A percentile compares a stretch with the other conserved stretches of the same genome.
Conservation (phyloP, 2,797 vertebrate genomes). For the Oreochromis grahami region DNA sequence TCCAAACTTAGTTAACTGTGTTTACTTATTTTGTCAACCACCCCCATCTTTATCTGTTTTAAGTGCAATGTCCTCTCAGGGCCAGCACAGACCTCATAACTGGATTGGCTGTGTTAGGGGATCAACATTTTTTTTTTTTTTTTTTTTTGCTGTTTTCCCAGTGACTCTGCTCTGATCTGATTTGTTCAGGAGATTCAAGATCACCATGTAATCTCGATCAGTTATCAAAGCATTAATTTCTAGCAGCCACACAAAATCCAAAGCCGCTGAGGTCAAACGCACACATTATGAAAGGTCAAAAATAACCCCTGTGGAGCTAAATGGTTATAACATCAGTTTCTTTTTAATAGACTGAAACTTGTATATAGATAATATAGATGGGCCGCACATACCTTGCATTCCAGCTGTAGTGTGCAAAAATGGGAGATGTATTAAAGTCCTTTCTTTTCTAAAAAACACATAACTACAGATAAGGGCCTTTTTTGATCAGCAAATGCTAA, state of each 20-base stretch:
- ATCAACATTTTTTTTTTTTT: not conserved
- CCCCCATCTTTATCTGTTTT: not conserved
- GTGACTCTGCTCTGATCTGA: conserved; percentile 48
- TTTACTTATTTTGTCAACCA: not conserved
- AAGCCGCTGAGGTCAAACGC: conserved; percentile 22
- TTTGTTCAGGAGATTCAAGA: conserved; percentile 60
- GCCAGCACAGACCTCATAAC: not conserved
- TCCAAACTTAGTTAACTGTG: not conserved
- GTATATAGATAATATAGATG: not conserved
- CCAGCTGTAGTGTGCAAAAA: not conserved
- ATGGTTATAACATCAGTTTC: not conserved
- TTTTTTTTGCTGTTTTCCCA: not conserved
- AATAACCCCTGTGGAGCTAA: not conserved
- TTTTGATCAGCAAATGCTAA: not conserved
- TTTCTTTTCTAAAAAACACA: not conserved
- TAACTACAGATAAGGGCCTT: not conserved
- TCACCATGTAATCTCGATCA: conserved; percentile 42
- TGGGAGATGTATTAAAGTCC: not conserved
- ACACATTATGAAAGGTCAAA: not conserved
- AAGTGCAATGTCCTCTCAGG: not conserved
- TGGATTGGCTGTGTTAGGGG: conserved; percentile 32
- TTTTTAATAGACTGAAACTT: not conserved
- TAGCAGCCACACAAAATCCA: conserved; percentile 35
- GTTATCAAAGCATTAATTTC: conserved; percentile 59
- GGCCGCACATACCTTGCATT: not conserved